phyloP scores from a whole-genome alignment of 2,797 vertebrate species.

The Emydoidea blandingii region DNA sequence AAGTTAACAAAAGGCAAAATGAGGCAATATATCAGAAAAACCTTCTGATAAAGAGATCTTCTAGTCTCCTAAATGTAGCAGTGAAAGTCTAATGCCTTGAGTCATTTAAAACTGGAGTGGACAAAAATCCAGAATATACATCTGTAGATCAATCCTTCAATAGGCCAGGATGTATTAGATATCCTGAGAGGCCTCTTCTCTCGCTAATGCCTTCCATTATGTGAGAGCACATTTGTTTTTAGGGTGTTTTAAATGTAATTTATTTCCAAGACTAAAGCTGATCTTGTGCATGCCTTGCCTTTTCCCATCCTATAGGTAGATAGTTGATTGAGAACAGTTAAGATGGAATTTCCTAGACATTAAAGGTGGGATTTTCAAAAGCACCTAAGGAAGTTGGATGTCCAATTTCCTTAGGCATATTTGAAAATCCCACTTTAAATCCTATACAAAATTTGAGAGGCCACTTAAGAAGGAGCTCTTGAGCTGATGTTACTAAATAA shows the following conservation, averaged over 20 bases:
- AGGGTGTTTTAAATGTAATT: neutral
- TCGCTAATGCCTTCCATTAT: neutral
- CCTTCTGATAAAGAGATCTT: neutral
- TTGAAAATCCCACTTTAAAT: neutral
- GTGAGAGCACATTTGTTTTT: neutral
- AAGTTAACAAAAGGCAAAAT: neutral
- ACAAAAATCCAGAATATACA: neutral
- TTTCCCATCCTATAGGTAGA: neutral
- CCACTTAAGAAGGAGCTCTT: neutral
- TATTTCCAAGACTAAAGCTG: neutral
- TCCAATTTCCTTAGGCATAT: neutral
- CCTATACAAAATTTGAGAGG: neutral
- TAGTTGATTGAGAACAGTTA: neutral
- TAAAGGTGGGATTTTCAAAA: neutral
- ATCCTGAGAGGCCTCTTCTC: neutral
- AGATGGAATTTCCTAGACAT: neutral
- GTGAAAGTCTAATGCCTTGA: neutral
- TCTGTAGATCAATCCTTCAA: neutral
- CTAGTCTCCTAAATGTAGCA: neutral
- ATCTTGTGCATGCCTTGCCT: neutral
- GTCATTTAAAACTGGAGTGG: neutral
- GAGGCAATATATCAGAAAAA: neutral
- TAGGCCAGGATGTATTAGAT: neutral
- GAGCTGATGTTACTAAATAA: neutral
- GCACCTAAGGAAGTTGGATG: neutral